These are phyloP conservation scores for Acanthisitta chloris DNA, from an alignment of 2,113 vertebrate genomes.

Conservation along the genomic window DNA sequence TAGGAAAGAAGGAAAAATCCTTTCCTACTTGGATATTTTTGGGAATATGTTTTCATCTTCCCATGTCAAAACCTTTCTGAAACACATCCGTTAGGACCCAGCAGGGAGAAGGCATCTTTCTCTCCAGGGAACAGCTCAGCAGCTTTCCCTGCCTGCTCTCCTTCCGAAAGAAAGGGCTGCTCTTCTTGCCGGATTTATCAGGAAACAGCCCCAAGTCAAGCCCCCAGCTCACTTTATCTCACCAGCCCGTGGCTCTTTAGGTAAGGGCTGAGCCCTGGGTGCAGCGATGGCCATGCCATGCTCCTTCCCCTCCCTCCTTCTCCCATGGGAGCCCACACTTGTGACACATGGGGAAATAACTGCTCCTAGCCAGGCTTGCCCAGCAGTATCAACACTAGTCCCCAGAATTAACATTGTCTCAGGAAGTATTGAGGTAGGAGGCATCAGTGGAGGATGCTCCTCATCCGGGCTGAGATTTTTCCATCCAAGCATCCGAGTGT, in stretches of 20 bases:
- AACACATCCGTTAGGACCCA: background rate
- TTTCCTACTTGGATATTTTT: background rate
- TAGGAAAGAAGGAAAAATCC: slow-evolving; percentile 28
- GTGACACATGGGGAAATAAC: background rate
- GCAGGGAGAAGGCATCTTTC: background rate
- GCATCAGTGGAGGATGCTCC: background rate
- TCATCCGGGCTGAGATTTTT: background rate
- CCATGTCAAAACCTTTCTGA: slow-evolving; percentile 17
- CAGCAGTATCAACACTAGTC: background rate
- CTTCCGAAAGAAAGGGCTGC: background rate
- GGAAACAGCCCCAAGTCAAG: background rate
- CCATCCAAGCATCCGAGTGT: too few relatives aligned
- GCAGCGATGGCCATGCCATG: rapidly evolving
- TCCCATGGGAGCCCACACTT: background rate
- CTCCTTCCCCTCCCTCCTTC: background rate
- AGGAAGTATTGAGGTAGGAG: background rate
- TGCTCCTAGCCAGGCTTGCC: background rate
- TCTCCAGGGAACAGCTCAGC: background rate
- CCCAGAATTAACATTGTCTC: background rate
- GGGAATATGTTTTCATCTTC: slow-evolving; percentile 29
- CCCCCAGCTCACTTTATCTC: background rate
- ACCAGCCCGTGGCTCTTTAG: background rate
- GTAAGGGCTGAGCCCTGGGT: background rate
- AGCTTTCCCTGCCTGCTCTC: background rate
- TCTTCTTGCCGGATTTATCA: background rate